Percentiles rank a stretch among this genome's conserved stretches.
Evolutionary conservation across 2,113 vertebrate genomes (phyloP).

Genomic region (Antigone vipio): DNA sequence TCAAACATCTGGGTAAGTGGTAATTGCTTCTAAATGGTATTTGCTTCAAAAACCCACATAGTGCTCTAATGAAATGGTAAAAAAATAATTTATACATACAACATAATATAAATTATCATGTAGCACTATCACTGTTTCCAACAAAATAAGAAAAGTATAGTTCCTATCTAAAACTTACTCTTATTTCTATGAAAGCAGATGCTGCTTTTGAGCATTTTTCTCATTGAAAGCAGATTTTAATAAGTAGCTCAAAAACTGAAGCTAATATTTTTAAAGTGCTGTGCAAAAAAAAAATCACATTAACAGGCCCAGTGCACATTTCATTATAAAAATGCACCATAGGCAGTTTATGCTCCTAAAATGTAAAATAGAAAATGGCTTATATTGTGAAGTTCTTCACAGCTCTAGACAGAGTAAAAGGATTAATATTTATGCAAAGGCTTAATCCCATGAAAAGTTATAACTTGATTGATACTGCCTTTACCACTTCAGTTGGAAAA

Average conservation of each 20-base stretch:
- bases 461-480: constrained; percentile 7
- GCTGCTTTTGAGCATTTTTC: neutral
- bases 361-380: neutral
- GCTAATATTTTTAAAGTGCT: neutral
- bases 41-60: neutral
- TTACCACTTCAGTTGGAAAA: neutral
- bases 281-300: neutral
- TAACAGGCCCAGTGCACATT: neutral
- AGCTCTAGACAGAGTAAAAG: neutral
- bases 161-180: constrained; percentile 7
- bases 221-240: constrained; percentile 3
- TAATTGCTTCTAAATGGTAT: neutral
- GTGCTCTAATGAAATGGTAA: neutral
- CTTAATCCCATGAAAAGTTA: constrained; percentile 17
- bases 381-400: neutral
- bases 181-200: constrained; percentile 29
- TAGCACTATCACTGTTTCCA: neutral
- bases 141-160: neutral
- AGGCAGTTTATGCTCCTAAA: constrained; percentile 31
- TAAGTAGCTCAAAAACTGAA: constrained; percentile 12
- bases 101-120: neutral
- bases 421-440: constrained; percentile 27
- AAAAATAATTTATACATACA: neutral
- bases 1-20: neutral
- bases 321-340: constrained; percentile 37